Conservation (phyloP, 1,140 invertebrate species). For the Leucophenga varia region DNA sequence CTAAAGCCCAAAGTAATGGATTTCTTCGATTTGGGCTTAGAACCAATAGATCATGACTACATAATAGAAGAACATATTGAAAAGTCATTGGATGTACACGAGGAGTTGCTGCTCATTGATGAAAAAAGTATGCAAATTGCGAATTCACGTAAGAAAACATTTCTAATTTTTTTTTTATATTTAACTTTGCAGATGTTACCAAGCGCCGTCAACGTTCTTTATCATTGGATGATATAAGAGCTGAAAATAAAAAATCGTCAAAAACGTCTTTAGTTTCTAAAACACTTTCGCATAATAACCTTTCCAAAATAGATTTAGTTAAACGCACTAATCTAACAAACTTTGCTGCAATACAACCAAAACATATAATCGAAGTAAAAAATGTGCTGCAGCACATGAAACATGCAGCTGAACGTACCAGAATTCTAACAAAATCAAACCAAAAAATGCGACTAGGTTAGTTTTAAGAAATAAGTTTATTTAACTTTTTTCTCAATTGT, state of each 20-base stretch:
- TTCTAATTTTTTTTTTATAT: not conserved
- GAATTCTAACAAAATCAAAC: conserved; percentile 29
- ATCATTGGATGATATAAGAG: conserved; percentile 27
- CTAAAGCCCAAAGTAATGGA: too few species aligned
- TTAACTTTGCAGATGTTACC: conserved; percentile 34
- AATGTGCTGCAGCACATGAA: conserved; percentile 63
- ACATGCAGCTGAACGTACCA: conserved; percentile 59
- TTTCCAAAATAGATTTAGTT: not conserved
- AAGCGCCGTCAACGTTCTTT: conserved; percentile 35
- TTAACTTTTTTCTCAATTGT: conserved; percentile 7
- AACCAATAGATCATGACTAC: too few species aligned
- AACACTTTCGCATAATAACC: too few species aligned
- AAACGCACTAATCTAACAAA: conserved; percentile 62
- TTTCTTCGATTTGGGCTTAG: too few species aligned
- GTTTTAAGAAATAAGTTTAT: too few species aligned
- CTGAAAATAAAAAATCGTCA: conserved; percentile 28
- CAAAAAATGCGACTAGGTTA: too few species aligned
- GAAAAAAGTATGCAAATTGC: too few species aligned
- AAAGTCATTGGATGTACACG: too few species aligned
- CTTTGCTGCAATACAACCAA: conserved; percentile 66
- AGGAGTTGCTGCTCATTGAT: too few species aligned
- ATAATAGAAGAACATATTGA: too few species aligned
- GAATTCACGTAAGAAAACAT: too few species aligned
- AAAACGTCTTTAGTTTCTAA: too few species aligned
- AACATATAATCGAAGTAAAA: conserved; percentile 66